Conservation (phyloP, 92 coral and sea anemone genomes). For the Siderastrea radians region DNA sequence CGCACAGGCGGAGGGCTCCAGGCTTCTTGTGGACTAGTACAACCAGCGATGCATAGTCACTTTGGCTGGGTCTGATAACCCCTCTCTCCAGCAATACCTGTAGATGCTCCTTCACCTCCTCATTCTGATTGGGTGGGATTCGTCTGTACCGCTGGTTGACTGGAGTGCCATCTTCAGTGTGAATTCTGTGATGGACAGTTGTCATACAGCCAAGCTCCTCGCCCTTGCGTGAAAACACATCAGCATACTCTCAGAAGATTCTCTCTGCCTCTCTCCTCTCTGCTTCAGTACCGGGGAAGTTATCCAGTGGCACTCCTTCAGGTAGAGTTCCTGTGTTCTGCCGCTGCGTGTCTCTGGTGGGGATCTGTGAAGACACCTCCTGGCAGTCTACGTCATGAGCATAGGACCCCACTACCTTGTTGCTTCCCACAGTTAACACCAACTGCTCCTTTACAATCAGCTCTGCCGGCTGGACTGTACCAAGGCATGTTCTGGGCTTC, state of each 20-base stretch:
- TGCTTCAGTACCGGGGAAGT: too few species aligned
- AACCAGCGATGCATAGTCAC: conserved; percentile 69
- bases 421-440: conserved; percentile 34
- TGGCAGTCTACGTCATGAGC: neutral
- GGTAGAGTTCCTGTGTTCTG: too few species aligned
- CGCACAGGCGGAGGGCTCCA: too few species aligned
- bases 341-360: too few species aligned
- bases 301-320: too few species aligned
- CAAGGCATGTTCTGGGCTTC: conserved; percentile 34
- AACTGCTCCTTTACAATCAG: conserved; percentile 38
- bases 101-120: conserved; percentile 61
- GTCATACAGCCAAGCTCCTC: conserved; percentile 48
- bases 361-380: too few species aligned
- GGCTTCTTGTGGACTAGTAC: conserved; percentile 47
- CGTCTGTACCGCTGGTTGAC: too few species aligned
- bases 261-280: too few species aligned
- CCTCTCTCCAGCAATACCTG: conserved; percentile 61
- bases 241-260: too few species aligned
- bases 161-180: neutral
- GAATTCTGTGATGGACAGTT: conserved; percentile 51
- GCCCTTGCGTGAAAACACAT: too few species aligned
- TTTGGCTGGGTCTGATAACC: neutral
- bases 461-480: conserved; percentile 36
- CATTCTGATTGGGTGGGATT: conserved; percentile 62
- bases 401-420: conserved; percentile 70